phyloP scores from a whole-genome alignment of 2,888 invertebrate genomes.

The Galeopsomyia nigrocyanea region DNA sequence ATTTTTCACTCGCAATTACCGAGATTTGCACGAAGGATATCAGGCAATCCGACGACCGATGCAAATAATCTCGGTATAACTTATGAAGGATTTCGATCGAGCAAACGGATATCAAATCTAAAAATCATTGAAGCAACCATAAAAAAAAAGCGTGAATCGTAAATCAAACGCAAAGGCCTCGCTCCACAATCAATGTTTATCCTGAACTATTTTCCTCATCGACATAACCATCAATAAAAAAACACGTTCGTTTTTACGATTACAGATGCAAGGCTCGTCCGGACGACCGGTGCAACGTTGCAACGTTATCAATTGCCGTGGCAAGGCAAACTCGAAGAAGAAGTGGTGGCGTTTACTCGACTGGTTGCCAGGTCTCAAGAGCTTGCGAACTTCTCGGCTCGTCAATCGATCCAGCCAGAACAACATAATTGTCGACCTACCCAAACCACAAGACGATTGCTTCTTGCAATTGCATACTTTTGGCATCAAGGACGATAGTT shows the following conservation, averaged over 20 bases:
- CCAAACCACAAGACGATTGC: conserved; percentile 57
- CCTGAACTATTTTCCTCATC: no score
- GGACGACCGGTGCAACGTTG: background rate
- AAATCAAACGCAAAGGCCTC: no score
- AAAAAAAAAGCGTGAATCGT: no score
- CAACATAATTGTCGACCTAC: conserved; percentile 50
- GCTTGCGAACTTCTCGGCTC: conserved; percentile 44
- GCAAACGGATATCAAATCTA: no score
- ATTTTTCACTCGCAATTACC: no score
- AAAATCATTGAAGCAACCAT: no score
- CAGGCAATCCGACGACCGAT: no score
- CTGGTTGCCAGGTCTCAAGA: conserved; percentile 60
- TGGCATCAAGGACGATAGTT: conserved; percentile 35
- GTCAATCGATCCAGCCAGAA: conserved; percentile 43
- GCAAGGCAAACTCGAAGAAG: conserved; percentile 46
- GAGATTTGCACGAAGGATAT: no score
- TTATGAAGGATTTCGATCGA: no score
- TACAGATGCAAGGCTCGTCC: conserved; percentile 30
- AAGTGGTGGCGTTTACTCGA: conserved; percentile 62
- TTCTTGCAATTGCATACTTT: conserved; percentile 62
- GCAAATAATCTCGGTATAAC: no score
- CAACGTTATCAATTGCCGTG: background rate
- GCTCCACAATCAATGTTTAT: no score
- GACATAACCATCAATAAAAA: background rate
- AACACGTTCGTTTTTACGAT: background rate